Evolutionary conservation across 2,113 vertebrate genomes (phyloP), one percentile per base, ranked within the genome.

Genomic region (Lophura nycthemera): DNA sequence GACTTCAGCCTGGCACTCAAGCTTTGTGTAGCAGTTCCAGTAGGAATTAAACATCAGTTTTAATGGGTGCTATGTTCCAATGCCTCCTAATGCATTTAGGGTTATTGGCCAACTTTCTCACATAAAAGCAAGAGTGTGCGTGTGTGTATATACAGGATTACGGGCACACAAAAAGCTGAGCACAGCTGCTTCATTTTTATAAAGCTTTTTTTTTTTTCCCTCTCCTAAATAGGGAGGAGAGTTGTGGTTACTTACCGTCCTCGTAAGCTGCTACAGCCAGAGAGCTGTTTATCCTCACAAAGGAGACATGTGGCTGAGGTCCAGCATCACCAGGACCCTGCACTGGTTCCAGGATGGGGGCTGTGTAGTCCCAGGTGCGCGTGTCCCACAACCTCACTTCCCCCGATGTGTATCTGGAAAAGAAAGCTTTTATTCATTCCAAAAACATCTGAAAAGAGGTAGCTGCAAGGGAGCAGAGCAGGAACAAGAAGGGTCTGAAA

Each of bases 351-450:
- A 99, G 97, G 96, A 97, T 97, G 43, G 98, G 98, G 43, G 99
- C 98, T 5, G 96, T 71, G 14, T 98, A 97, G 98, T 99, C 98
- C 98, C 99, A 99, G 97, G 98, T 98, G 95, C 98, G 97, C 2
- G 98, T 99, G 92, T 99, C 98, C 99, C 99, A 99, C 95, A 99
- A 96, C 88, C 98, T 95, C 91, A 99, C 99, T 8, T 99, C 99
- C 65, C 99, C 99, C 4, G 99, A 99, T 4, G 98, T 99, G 77
- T 99, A 99, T 91, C 99, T 99, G 97, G 77, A 97, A 98, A 69
- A 96, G 56, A 96, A 95, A 78, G 60, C 25, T 42, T 56, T 14
- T 32, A 34, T 65, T 88, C 65, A 91, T 74, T 96, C 87, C 89
- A 88, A 81, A 79, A 65, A 34, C 83, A 65, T 6, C 61, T 4